Percentiles rank a stretch among this genome's conserved stretches.
These are phyloP conservation scores for Anastatus disparis DNA, from an alignment of 1,140 invertebrate genomes.

Conservation along the genomic window DNA sequence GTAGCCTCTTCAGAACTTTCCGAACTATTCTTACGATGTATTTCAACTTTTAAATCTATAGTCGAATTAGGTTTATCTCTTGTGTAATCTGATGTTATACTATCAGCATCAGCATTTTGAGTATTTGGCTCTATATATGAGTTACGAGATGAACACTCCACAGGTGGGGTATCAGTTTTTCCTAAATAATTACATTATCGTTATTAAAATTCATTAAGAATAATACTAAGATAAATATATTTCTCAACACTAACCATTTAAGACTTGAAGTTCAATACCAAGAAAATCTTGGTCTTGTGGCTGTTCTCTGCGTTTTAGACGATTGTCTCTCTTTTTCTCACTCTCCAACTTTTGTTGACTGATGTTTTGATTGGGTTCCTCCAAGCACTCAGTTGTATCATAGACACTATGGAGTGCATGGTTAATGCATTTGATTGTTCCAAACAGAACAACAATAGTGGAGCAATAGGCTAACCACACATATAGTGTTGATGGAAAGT, in stretches of 20 bases:
- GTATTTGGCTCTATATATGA: conserved; percentile 68
- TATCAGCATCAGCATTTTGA: conserved; percentile 62
- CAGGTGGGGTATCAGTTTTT: conserved; percentile 69
- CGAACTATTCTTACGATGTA: conserved; percentile 90
- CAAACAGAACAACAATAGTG: conserved; percentile 83
- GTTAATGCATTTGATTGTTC: conserved; percentile 88
- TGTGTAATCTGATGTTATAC: conserved; percentile 65
- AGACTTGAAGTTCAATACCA: conserved; percentile 86
- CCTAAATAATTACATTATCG: conserved; percentile 48
- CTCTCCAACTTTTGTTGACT: conserved; percentile 61
- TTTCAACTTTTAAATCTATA: conserved; percentile 89
- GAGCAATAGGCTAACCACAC: conserved; percentile 90
- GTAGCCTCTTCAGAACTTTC: conserved; percentile 77
- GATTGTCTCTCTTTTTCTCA: conserved; percentile 57
- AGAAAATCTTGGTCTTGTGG: conserved; percentile 59
- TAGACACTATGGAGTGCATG: conserved; percentile 94
- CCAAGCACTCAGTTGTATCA: conserved; percentile 91
- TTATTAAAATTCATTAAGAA: background rate
- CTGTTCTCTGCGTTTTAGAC: conserved; percentile 58
- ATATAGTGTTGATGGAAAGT: conserved; percentile 83
- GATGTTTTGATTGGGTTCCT: conserved; percentile 67
- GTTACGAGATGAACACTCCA: conserved; percentile 72
- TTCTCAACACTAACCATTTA: conserved; percentile 67
- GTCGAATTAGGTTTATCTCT: conserved; percentile 64
- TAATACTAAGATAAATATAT: background rate